Base-by-base conservation (phyloP, 2,797 vertebrate species). In the Fistularia tabacaria region DNA sequence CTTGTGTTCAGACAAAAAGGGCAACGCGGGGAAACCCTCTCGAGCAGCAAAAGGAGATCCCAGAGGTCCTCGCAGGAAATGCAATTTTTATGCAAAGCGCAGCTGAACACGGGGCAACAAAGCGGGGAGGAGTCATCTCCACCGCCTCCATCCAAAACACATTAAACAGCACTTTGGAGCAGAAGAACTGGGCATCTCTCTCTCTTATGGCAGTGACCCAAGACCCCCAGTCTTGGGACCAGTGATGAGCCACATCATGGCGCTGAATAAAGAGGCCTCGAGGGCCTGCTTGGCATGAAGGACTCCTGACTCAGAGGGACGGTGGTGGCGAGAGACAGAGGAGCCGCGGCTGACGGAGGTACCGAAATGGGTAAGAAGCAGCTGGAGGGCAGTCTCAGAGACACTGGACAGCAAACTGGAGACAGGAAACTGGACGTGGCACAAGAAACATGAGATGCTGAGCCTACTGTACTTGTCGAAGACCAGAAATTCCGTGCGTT, bases 251-350 rank as follows among this genome's bases (percentile, higher is more conserved):
- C 64, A 69, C 63, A 67, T 63, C 49, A 15, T 67, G 15, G 38
- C 49, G 50, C 50, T 72, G 72, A 78, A 69, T 64, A 64, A 69
- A 73, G 45, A 64, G 15, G 13, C 47, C 67, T 62, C 50, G 51
- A 49, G 53, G 71, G 65, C 42, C 60, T 48, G 14, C 61, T 38
- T 68, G 57, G 57, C 67, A 66, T 55, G 54, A 67, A 36, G 58
- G 48, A 68, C 41, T 51, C 55, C 67, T 71, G 73, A 80, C 62
- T 80, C 74, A 77, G 59, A 77, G 37, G 57, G 49, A 46, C 62
- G 51, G 57, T 54, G 46, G 55, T 65, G 71, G 61, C 63, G 59
- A 51, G 36, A 64, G 42, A 53, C 57, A 65, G 67, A 61, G 51
- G 9, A 15, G 38, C 42, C 63, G 59, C 46, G 57, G 65, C 54